These are phyloP conservation scores for Ormyrus labotus DNA, from an alignment of 2,888 invertebrate genomes.

Conservation along the genomic window DNA sequence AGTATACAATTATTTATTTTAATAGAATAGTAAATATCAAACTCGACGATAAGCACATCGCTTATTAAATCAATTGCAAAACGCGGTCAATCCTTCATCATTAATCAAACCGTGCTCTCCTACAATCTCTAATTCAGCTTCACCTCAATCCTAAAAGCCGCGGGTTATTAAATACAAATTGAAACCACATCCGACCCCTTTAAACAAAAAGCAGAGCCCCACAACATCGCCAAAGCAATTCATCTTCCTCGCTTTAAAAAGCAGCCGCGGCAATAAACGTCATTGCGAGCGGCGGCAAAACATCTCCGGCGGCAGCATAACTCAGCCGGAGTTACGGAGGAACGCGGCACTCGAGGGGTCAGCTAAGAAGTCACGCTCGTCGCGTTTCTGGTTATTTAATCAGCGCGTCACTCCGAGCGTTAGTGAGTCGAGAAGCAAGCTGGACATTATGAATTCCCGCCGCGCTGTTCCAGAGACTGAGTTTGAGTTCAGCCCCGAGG, in stretches of 20 bases:
- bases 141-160: too few relatives aligned
- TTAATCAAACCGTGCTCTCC: not conserved
- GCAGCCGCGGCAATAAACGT: too few relatives aligned
- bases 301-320: not conserved
- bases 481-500: slow-evolving; percentile 15
- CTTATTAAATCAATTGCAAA: too few relatives aligned
- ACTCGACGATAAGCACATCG: too few relatives aligned
- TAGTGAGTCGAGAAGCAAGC: not conserved
- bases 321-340: not conserved
- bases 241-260: too few relatives aligned
- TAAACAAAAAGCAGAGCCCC: too few relatives aligned
- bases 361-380: not conserved
- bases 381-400: slow-evolving; percentile 14
- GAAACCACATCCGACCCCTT: too few relatives aligned
- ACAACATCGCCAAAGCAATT: too few relatives aligned
- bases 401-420: not conserved
- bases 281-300: not conserved
- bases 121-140: slow-evolving; percentile 2
- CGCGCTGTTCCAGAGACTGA: not conserved
- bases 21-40: too few relatives aligned
- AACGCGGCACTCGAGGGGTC: not conserved
- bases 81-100: too few relatives aligned
- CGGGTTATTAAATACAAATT: not conserved
- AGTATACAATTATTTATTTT: too few relatives aligned
- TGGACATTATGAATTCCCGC: slow-evolving; percentile 20